phyloP scores from a whole-genome alignment of 2,797 vertebrate genomes.

The Gymnocypris eckloni region DNA sequence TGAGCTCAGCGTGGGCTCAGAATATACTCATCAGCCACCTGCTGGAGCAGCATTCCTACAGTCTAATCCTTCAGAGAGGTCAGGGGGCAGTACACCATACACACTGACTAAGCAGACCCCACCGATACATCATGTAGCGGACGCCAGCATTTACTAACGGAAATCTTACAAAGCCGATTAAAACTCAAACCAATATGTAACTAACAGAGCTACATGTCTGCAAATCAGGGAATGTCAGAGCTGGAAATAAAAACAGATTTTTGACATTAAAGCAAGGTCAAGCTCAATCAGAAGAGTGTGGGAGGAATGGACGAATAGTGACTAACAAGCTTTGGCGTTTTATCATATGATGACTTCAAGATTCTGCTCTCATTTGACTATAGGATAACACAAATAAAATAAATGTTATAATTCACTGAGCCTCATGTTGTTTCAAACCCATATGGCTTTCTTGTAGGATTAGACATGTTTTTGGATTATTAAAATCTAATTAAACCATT shows the following conservation, averaged over 20 bases:
- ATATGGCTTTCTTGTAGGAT: not conserved
- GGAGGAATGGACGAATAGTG: constrained; percentile 4
- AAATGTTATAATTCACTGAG: not conserved
- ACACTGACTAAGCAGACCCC: constrained; percentile 30
- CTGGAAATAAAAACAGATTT: not conserved
- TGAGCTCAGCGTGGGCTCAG: constrained; percentile 51
- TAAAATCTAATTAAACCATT: not conserved
- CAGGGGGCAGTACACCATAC: constrained; percentile 60
- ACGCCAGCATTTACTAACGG: not conserved
- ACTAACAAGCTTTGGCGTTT: not conserved
- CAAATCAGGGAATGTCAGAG: constrained; percentile 3
- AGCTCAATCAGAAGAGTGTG: constrained; percentile 15
- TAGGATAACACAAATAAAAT: not conserved
- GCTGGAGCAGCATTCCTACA: constrained; percentile 58
- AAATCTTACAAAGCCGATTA: not conserved
- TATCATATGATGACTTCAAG: not conserved
- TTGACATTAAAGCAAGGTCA: constrained; percentile 20
- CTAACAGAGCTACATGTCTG: constrained; percentile 6
- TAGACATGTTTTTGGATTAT: not conserved
- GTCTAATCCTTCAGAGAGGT: constrained; percentile 26
- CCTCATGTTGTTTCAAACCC: not conserved
- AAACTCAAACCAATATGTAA: constrained; percentile 2
- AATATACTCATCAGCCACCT: constrained; percentile 57
- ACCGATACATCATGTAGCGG: not conserved
- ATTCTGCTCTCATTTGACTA: constrained; percentile 1